Evolutionary conservation across 2,797 vertebrate genomes (phyloP), one percentile per base, ranked within the genome.

Genomic region (Discoglossus pictus): DNA sequence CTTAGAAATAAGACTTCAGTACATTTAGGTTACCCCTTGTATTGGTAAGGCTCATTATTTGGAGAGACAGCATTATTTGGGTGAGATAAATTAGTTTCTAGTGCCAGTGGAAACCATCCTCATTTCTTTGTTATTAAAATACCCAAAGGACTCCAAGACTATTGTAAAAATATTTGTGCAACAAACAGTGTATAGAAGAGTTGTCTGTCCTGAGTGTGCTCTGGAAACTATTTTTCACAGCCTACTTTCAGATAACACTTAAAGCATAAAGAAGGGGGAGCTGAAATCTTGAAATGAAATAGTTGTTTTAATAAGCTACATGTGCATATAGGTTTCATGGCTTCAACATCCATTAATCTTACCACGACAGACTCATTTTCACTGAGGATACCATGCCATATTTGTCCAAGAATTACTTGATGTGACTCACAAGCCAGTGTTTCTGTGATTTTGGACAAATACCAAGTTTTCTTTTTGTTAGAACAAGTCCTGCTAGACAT

Each of bases 301-400:
- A 15, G 59, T 50, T 63, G 24, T 70, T 70, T 56, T 70, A 70
- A 56, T 62, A 54, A 55, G 40, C 40, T 62, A 53, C 67, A 56
- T 70, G 24, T 63, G 60, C 59, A 59, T 62, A 70, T 70, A 50
- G 48, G 21, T 74, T 68, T 74, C 63, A 7, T 60, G 50, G 77
- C 74, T 78, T 75, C 79, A 78, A 75, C 59, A 38, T 64, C 62
- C 48, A 72, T 86, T 80, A 68, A 75, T 83, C 80, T 84, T 76
- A 0, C 55, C 67, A 76, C 81, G 74, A 47, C 75, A 53, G 58
- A 61, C 63, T 74, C 72, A 23, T 80, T 83, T 80, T 74, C 78
- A 43, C 80, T 61, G 79, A 81, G 80, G 84, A 86, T 83, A 77
- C 83, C 83, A 84, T 76, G 77, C 87, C 89, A 82, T 90, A 87